These are phyloP conservation scores for Prostheceraeus crozeri DNA, from an alignment of 2,888 invertebrate species.

Conservation along the genomic window DNA sequence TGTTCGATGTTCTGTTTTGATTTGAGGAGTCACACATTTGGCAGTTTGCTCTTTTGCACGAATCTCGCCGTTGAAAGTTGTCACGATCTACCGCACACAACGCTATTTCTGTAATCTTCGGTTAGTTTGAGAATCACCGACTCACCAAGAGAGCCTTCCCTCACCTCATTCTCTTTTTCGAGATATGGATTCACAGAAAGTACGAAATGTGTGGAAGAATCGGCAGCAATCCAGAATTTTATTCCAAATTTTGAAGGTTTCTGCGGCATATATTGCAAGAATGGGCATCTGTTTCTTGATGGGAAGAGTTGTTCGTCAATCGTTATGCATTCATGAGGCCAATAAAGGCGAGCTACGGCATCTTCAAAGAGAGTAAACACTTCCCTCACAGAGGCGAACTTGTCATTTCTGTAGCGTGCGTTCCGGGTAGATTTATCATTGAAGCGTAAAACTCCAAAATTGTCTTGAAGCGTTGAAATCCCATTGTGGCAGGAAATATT, in stretches of 20 bases:
- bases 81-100: too few relatives aligned
- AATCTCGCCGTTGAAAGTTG: too few relatives aligned
- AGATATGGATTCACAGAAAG: slow-evolving; percentile 21
- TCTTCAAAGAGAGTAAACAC: slow-evolving; percentile 17
- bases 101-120: too few relatives aligned
- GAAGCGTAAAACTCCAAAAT: slow-evolving; percentile 24
- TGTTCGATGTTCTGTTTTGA: too few relatives aligned
- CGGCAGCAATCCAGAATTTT: too few relatives aligned
- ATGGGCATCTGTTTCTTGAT: slow-evolving; percentile 28
- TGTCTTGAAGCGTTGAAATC: slow-evolving; percentile 29
- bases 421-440: slow-evolving; percentile 18
- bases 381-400: slow-evolving; percentile 20
- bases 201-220: slow-evolving; percentile 23
- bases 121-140: too few relatives aligned
- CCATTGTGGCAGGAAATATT: slow-evolving; percentile 22
- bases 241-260: slow-evolving; percentile 30
- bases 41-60: too few relatives aligned
- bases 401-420: slow-evolving; percentile 22
- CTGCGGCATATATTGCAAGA: slow-evolving; percentile 25
- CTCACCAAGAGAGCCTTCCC: too few relatives aligned
- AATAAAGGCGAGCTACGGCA: slow-evolving; percentile 20
- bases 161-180: too few relatives aligned
- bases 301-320: slow-evolving; percentile 24
- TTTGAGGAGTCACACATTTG: too few relatives aligned
- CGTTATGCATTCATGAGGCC: slow-evolving; percentile 22